Percentiles rank a stretch among this genome's conserved stretches.
Evolutionary conservation across 2,113 vertebrate species (phyloP).

Genomic region (Ctenomys sociabilis): DNA sequence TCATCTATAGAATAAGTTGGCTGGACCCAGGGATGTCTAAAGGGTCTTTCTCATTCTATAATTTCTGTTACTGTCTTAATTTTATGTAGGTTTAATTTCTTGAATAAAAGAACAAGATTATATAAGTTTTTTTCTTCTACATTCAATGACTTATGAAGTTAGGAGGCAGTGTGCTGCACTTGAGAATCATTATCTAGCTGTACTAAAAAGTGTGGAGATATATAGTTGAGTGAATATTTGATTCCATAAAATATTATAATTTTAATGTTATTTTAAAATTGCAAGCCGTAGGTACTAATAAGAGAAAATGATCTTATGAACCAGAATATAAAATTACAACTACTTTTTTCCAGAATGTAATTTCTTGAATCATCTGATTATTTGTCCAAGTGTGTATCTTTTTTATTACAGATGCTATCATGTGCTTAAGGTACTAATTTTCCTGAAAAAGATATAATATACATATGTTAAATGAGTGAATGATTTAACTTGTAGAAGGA

Average conservation of each 20-base stretch:
- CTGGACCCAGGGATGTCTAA: background rate
- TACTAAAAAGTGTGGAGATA: background rate
- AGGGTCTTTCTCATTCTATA: background rate
- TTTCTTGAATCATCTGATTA: conserved; percentile 42
- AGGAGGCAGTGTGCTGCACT: background rate
- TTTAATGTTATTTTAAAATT: background rate
- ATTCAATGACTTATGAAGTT: conserved; percentile 26
- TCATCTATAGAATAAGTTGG: background rate
- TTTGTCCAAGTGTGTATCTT: conserved; percentile 3
- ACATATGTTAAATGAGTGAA: conserved; percentile 22
- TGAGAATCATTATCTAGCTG: background rate
- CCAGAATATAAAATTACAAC: background rate
- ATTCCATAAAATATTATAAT: background rate
- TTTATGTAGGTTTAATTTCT: conserved; percentile 37
- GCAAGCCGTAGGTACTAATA: background rate
- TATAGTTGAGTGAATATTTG: background rate
- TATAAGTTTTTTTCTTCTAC: background rate
- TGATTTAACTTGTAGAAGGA: conserved; percentile 42
- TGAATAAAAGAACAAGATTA: background rate
- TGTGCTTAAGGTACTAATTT: conserved; percentile 40
- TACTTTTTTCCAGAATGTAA: background rate
- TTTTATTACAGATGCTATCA: background rate
- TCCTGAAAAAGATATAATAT: background rate
- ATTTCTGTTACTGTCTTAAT: background rate
- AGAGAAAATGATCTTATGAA: background rate